Base-by-base conservation (phyloP, 2,888 invertebrate species). In the Apantesis nais region DNA sequence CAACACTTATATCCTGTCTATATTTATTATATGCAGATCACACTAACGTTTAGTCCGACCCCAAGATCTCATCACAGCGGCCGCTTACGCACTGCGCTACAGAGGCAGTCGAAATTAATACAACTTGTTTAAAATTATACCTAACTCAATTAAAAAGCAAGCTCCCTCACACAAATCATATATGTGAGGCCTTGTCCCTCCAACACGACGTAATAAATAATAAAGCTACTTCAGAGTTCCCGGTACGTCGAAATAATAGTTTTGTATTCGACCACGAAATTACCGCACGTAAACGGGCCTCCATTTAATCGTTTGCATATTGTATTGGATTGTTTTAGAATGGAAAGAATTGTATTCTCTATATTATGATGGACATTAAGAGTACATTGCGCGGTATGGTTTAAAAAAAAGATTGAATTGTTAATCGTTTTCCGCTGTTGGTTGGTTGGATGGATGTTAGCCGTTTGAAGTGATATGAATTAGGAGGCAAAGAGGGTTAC, bases 251-350 rank as follows among this genome's bases (percentile, higher is more conserved):
- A 86, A 89, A 88, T 87, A 90, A 90, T 89, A 92, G 92, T 93
- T 91, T 91, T 90, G 89, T 84, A 83, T 84, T 85, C 86, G 80
- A 84, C 87, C 83, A 85, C 86, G 79, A 88, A 90, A 92, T 93
- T 92, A 93, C 90, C 83, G 88, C 86, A 89, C 86, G 78, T 85
- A 87, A 85, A 86, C 83, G 87, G 86, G 76, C 76, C 83, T 77
- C 78, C 92, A 89, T 90, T 93, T 93, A 92, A 93, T 93, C 93
- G 91, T 86, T 86, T 92, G 89, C 90, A 93, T 93, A 89, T 88
- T 89, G 83, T 83, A 93, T 86, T 86, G 76, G 85, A 86, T 87
- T 86, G 88, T 88, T 89, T 85, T 89, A 87, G 85, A 88, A 83
- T 86, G 83, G 84, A 86, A 85, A 87, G 84, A 84, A 81, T 73